Conservation (phyloP, 2,113 vertebrate species). For the human (Homo sapiens) region GRCh38 chr6:87988001-87988500, state of each 20-base stretch:
- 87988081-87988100: background rate
- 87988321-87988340: background rate
- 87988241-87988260: background rate
- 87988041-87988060: background rate
- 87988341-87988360: background rate
- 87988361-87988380: background rate
- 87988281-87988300: background rate
- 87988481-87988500: background rate
- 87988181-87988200: background rate
- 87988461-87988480: background rate
- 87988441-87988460: background rate
- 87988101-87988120: background rate
- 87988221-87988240: background rate
- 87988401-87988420: background rate
- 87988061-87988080: background rate
- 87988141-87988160: no score
- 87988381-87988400: background rate
- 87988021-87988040: background rate
- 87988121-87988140: no score
- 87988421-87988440: background rate
- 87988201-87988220: background rate
- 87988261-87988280: background rate
- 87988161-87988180: no score
- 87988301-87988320: background rate
- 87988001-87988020: background rate